Base-by-base conservation (phyloP, 1,140 invertebrate species). In the Cyrtorhinus lividipennis region DNA sequence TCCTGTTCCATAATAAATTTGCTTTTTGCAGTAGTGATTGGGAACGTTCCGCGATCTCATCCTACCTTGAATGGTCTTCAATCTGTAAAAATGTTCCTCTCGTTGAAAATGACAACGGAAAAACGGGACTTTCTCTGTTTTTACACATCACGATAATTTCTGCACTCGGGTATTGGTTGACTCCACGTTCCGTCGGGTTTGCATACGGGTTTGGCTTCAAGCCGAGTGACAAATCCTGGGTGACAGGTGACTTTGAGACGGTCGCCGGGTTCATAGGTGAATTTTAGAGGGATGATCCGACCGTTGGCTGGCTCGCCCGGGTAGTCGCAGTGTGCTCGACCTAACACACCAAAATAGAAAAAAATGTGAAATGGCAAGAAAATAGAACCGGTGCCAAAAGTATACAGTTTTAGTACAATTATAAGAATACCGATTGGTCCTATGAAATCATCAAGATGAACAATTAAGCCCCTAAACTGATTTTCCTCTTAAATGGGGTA, bases 231-330 rank as follows among this genome's bases (percentile, higher is more conserved):
- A 68, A 80, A 86, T 22, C 84, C 85, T 0, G 80, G 77, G 44
- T 81, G 78, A 70, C 86, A 88, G n/a, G 79, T 82, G 48, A 87
- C 81, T 67, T 82, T 82, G 59, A 88, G 76, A 62, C 80, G 81
- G 69, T 87, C 84, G 10, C 85, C 85, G 23, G 85, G 81, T 70
- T 86, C 84, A 72, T 87, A 88, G 71, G 81, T 80, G 70, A 86
- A 86, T 69, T 87, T 87, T n/a, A 84, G 74, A 3, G 86, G 85
- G 1, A 79, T 79, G 66, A 86, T 80, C 63, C 80, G 74, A 0
- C 86, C 86, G 66, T 87, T 83, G 24, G 79, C 77, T 44, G 84
- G 85, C 69, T 87, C 82, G 13, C 85, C 85, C 1, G 84, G 79
- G 72, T 86, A 86, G 18, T 81, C 80, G 70, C 86, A 88, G 68